Evolutionary conservation across 1,140 invertebrate genomes (phyloP), one percentile per base, ranked within the genome.

Genomic region (Atta colombica): DNA sequence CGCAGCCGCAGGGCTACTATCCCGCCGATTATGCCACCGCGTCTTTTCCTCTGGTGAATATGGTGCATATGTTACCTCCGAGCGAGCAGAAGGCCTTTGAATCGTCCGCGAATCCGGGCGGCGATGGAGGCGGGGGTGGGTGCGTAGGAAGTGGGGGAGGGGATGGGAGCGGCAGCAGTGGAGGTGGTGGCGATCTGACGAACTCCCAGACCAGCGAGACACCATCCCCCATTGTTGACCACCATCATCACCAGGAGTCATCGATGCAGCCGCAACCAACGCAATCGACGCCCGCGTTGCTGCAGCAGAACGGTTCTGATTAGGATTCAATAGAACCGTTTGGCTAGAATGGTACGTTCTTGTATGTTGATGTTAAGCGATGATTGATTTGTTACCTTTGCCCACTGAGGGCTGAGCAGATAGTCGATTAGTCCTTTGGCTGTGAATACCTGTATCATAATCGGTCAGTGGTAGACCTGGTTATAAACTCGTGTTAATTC

Each of bases 1-100:
- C 80, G 7, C 97, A 96, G 87, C 92, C 93, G 5, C 97, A 96
- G 87, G 96, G 97, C 49, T 98, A 98, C 94, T 98, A 98, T 93
- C 97, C 98, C 97, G 8, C 98, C 97, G 10, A 77, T 84, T 95
- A 95, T 18, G 96, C 97, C 0, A 97, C 97, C 86, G 96, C 96
- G 1, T 97, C 97, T 5, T 98, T 98, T 91, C 98, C 98, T 0
- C 97, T 98, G 89, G 97, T 98, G 3, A 98, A 97, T 91, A 98
- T 98, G 97, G 96, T 98, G 51, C 98, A 98, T 92, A 95, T 98
- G 53, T 92, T 98, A 88, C 97, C 97, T 12, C 97, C 97, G 1
- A 97, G 96, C 84, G 97, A 98, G 88, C 97, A 97, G 89, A 96
- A 97, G 55, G 87, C 89, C 2, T 93, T 86, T 68, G 94, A 95